Base-by-base conservation (phyloP, 2,888 invertebrate species). In the Keiferia lycopersicella region DNA sequence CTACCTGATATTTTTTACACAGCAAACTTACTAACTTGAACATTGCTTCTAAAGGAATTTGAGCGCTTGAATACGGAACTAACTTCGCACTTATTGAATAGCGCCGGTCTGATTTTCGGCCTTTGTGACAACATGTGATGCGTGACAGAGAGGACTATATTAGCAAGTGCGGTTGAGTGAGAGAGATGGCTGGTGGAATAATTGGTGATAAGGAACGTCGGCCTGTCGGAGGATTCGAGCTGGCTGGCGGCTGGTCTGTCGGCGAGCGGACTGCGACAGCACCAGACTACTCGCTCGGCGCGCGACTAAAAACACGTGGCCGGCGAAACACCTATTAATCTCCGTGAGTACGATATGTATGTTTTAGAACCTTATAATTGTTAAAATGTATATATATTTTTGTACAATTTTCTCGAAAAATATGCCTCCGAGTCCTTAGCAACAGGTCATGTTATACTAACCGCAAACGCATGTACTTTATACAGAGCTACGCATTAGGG, bases 261-360 rank as follows among this genome's bases (percentile, higher is more conserved):
- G 88, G 84, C 84, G 84, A 81, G 76, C 73, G 78, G 80, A 82
- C 70, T 73, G 80, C 87, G 88, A 79, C 86, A 86, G 86, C 81
- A 78, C 70, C 80, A 84, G 86, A 82, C 80, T 69, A 76, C 82
- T 78, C 64, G 71, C 70, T 68, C 73, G 78, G 75, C 73, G 70
- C 39, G 26, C 61, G 58, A 60, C 69, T 68, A 63, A 68, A 73
- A 86, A 81, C 91, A 91, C 91, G 91, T 91, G 91, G 87, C 81
- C 82, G 85, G 80, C 77, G 70, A 75, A 60, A 66, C 72, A 71
- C 80, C 81, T 80, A 79, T 78, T 69, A 82, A 83, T 81, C 77
- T 69, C 69, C 72, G 88, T 90, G 74, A 89, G 89, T 88, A 75
- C 63, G 66, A 63, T 69, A 16, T 20, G 30, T 26, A 18, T 45